Evolutionary conservation across 2,888 invertebrate species (phyloP).

Genomic region (Temnothorax ravouxi): DNA sequence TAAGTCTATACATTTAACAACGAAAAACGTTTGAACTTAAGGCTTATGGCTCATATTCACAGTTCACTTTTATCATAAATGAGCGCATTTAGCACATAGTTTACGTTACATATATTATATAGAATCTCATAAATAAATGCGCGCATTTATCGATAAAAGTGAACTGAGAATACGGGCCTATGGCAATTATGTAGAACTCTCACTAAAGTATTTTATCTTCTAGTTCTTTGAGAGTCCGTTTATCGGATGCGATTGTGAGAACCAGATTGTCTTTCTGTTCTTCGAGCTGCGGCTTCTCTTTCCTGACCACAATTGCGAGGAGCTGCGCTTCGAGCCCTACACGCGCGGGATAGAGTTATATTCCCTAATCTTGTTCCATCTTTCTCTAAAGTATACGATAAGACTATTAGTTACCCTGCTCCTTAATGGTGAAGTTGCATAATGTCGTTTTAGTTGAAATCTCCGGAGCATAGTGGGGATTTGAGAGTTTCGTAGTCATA

Average conservation of each 20-base stretch:
- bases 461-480: slow-evolving; percentile 97
- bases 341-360: slow-evolving; percentile 54
- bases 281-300: slow-evolving; percentile 95
- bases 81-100: no score
- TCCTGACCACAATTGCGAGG: slow-evolving; percentile 95
- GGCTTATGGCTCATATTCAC: no score
- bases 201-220: slow-evolving; percentile 92
- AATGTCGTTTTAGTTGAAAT: slow-evolving; percentile 94
- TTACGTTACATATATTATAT: no score
- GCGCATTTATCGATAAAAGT: no score
- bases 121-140: no score
- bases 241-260: slow-evolving; percentile 92
- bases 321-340: slow-evolving; percentile 93
- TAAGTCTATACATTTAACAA: background rate
- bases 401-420: slow-evolving; percentile 89
- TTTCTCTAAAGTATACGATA: slow-evolving; percentile 55
- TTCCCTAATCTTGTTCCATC: slow-evolving; percentile 31
- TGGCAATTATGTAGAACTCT: slow-evolving; percentile 49
- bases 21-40: background rate
- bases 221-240: slow-evolving; percentile 91
- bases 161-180: background rate
- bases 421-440: slow-evolving; percentile 97
- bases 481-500: slow-evolving; percentile 95
- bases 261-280: slow-evolving; percentile 96
- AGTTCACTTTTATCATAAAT: no score